phyloP scores from a whole-genome alignment of 1,140 invertebrate species.

The Drosophila fuyamai region DNA sequence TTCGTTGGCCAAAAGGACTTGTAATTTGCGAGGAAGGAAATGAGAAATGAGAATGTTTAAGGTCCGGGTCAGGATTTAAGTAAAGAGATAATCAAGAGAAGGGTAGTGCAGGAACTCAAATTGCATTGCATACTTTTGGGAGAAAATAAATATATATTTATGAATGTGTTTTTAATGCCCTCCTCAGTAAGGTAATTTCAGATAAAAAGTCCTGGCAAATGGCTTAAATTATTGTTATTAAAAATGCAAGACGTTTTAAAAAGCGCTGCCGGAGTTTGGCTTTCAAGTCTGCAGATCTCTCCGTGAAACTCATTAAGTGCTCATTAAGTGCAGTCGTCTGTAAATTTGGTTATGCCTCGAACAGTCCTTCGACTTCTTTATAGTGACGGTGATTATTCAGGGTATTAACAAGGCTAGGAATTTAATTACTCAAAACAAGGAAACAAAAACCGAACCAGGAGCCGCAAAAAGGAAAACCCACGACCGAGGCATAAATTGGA shows the following conservation, averaged over 20 bases:
- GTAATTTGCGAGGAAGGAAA: background rate
- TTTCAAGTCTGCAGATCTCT: constrained; percentile 11
- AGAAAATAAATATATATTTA: too few species aligned
- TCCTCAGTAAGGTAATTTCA: background rate
- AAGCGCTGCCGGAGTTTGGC: constrained; percentile 1
- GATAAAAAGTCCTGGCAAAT: constrained; percentile 3
- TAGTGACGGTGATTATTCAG: constrained; percentile 35
- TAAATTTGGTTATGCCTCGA: constrained; percentile 48
- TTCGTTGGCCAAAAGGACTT: background rate
- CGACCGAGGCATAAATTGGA: constrained; percentile 30
- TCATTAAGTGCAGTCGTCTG: constrained; percentile 64
- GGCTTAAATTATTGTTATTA: constrained; percentile 26
- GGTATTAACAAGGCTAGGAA: constrained; percentile 48
- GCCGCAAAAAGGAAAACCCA: constrained; percentile 13
- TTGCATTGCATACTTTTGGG: too few species aligned
- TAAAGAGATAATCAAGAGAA: too few species aligned
- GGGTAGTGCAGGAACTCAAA: too few species aligned
- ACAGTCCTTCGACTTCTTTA: constrained; percentile 42
- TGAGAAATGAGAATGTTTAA: background rate
- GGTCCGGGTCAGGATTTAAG: background rate
- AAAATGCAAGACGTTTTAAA: constrained; percentile 30
- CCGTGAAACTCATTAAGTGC: constrained; percentile 57
- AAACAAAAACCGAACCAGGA: constrained; percentile 5
- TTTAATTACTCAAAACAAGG: constrained; percentile 46
- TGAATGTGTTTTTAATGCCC: background rate